A percentile compares a stretch with the other conserved stretches of the same genome.
phyloP scores from a whole-genome alignment of 2,113 vertebrate species.

The Megaceryle maxima region DNA sequence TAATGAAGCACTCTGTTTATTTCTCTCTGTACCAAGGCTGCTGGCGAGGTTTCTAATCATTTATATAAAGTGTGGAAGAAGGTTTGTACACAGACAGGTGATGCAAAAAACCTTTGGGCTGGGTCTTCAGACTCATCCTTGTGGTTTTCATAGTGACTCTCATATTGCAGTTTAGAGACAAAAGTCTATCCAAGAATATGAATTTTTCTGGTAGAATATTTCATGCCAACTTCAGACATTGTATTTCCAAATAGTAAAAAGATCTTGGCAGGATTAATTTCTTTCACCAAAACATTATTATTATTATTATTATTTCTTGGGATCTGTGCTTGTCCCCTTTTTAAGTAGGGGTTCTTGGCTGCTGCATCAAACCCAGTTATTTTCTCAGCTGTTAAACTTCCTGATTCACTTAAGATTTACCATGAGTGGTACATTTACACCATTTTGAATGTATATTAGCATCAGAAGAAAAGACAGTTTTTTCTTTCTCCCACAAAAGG shows the following conservation, averaged over 20 bases:
- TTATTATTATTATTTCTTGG: background rate
- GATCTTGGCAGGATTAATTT: background rate
- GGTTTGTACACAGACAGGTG: slow-evolving; percentile 84
- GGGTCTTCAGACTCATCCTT: slow-evolving; percentile 33
- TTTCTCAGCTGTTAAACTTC: background rate
- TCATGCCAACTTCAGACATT: background rate
- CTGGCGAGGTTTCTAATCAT: slow-evolving; percentile 81
- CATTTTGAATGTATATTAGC: background rate
- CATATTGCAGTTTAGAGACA: slow-evolving; percentile 71
- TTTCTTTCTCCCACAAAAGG: background rate
- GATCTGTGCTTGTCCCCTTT: background rate
- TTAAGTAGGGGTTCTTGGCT: background rate
- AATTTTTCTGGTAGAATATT: background rate
- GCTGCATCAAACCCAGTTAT: background rate
- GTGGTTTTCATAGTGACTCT: slow-evolving; percentile 36
- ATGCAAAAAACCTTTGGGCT: slow-evolving; percentile 31
- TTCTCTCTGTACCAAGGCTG: slow-evolving; percentile 83
- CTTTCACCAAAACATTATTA: background rate
- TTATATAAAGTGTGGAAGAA: slow-evolving; percentile 97
- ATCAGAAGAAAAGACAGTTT: background rate
- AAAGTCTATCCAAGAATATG: background rate
- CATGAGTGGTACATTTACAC: background rate
- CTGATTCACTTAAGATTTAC: background rate
- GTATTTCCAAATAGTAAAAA: background rate
- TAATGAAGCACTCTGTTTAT: slow-evolving; percentile 78